A percentile compares a stretch with the other conserved stretches of the same genome.
Conservation (phyloP, 2,888 invertebrate genomes). For the Atherix ibis region DNA sequence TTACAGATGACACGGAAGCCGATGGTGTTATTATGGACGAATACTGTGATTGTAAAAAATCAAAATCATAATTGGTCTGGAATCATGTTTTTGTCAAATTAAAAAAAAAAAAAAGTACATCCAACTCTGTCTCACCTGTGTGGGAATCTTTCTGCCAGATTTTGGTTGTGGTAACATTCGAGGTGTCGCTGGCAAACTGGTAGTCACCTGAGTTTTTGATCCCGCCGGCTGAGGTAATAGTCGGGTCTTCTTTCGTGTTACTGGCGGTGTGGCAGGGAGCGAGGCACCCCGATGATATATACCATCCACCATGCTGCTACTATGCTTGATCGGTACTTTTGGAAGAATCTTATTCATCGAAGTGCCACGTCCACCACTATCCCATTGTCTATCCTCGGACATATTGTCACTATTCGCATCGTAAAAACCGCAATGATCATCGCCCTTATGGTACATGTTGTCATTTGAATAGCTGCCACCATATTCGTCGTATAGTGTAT, state of each 20-base stretch:
- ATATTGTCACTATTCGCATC: constrained; percentile 35
- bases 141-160: constrained; percentile 7
- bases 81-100: too few relatives aligned
- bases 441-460: constrained; percentile 12
- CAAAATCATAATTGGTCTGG: too few relatives aligned
- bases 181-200: constrained; percentile 7
- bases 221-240: constrained; percentile 17
- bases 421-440: constrained; percentile 9
- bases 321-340: constrained; percentile 19
- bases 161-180: constrained; percentile 11
- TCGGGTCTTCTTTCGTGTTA: constrained; percentile 15
- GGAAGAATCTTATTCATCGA: constrained; percentile 20
- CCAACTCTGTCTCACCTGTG: constrained; percentile 7
- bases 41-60: too few relatives aligned
- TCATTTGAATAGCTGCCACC: constrained; percentile 34
- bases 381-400: constrained; percentile 56
- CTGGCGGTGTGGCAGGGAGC: constrained; percentile 13
- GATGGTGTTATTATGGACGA: background rate
- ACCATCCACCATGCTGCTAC: constrained; percentile 22
- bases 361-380: constrained; percentile 41
- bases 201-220: constrained; percentile 1
- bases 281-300: constrained; percentile 16
- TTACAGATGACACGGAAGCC: background rate
- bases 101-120: too few relatives aligned
- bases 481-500: constrained; percentile 56